phyloP scores from a whole-genome alignment of 2,113 vertebrate species.

The Eudyptes chrysolophus region DNA sequence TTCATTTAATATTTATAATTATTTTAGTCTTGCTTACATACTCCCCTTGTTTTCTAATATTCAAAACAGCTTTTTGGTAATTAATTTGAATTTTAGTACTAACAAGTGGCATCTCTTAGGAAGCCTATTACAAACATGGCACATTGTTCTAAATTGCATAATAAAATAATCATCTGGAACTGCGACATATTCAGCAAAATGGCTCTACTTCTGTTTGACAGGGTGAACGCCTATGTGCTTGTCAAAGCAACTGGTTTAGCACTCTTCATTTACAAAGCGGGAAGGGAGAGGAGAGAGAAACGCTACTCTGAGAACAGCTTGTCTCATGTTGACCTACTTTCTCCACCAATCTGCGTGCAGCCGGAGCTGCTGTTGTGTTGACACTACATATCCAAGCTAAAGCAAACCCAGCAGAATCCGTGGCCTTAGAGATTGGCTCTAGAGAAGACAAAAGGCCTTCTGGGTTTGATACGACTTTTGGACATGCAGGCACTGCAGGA shows the following conservation, averaged over 20 bases:
- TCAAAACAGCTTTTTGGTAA: background rate
- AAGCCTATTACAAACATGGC: background rate
- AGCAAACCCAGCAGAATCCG: constrained; percentile 47
- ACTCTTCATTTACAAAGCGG: constrained; percentile 36
- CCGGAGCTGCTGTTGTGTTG: constrained; percentile 55
- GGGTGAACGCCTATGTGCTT: background rate
- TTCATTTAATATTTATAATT: constrained; percentile 40
- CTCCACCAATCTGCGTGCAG: constrained; percentile 52
- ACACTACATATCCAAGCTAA: constrained; percentile 41
- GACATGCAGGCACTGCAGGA: background rate
- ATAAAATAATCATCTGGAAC: background rate
- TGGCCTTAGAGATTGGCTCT: constrained; percentile 26
- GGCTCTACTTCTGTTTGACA: background rate
- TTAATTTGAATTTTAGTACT: constrained; percentile 6
- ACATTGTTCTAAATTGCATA: background rate
- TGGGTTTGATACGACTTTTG: background rate
- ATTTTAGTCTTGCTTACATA: background rate
- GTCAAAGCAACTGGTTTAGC: constrained; percentile 31
- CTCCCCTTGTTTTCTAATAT: background rate
- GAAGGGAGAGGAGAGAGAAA: constrained; percentile 45
- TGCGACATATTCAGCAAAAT: background rate
- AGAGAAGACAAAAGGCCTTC: constrained; percentile 16
- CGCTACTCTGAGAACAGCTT: constrained; percentile 56
- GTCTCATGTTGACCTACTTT: constrained; percentile 73
- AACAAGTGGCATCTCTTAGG: background rate